phyloP scores from a whole-genome alignment of 1,140 invertebrate species.

The Vanessa tameamea region DNA sequence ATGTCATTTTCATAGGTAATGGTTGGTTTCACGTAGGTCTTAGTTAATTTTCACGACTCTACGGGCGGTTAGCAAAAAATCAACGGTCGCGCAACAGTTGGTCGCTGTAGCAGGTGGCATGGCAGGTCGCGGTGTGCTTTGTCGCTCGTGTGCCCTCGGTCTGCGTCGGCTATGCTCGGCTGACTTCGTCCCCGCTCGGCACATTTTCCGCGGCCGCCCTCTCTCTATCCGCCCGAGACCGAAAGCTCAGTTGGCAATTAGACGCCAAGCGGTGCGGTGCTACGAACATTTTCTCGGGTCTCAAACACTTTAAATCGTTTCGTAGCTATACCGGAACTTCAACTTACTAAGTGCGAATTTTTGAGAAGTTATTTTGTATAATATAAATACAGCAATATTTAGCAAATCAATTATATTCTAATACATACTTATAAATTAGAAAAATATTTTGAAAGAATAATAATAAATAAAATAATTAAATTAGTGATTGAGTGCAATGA shows the following conservation, averaged over 20 bases:
- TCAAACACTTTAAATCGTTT: constrained; percentile 7
- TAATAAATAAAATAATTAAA: constrained; percentile 5
- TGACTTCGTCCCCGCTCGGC: constrained; percentile 48
- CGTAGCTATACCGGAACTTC: constrained; percentile 9
- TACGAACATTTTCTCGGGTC: constrained; percentile 23
- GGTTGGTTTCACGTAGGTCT: constrained; percentile 17
- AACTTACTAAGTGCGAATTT: not conserved
- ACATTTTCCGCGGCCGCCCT: constrained; percentile 72
- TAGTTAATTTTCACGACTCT: constrained; percentile 71
- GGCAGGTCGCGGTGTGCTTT: constrained; percentile 64
- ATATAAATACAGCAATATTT: too few species aligned
- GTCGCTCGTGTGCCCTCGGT: constrained; percentile 43
- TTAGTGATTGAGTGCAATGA: constrained; percentile 49
- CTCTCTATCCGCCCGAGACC: constrained; percentile 71
- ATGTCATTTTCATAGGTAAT: constrained; percentile 16
- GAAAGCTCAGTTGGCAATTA: constrained; percentile 76
- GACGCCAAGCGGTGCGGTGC: constrained; percentile 60
- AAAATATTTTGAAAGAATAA: not conserved
- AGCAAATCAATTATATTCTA: not conserved
- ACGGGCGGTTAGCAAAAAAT: constrained; percentile 70
- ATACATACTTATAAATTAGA: constrained; percentile 8
- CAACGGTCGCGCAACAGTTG: constrained; percentile 79
- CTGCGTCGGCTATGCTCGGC: constrained; percentile 43
- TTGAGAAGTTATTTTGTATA: not conserved
- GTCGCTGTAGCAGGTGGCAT: constrained; percentile 71